A percentile compares a stretch with the other conserved stretches of the same genome.
Conservation (phyloP, 2,888 invertebrate genomes). For the Coleophora deauratella region DNA sequence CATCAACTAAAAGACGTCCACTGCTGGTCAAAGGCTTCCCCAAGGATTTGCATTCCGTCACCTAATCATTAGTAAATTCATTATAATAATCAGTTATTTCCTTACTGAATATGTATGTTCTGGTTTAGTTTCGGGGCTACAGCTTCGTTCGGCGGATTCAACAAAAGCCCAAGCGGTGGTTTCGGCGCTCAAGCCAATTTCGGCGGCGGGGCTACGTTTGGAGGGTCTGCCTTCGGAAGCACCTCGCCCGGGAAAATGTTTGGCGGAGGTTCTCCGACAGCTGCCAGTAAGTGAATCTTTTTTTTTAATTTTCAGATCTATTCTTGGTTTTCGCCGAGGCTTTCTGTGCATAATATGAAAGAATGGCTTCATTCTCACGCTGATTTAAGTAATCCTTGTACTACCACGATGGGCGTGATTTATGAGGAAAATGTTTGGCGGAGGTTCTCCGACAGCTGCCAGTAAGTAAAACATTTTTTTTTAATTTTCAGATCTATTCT, state of each 20-base stretch:
- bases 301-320: neutral
- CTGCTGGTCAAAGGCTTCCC: too few species aligned
- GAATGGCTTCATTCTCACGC: too few species aligned
- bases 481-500: too few species aligned
- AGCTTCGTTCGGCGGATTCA: constrained; percentile 45
- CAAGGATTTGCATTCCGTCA: too few species aligned
- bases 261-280: constrained; percentile 38
- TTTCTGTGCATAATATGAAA: too few species aligned
- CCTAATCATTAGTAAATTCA: too few species aligned
- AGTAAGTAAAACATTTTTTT: constrained; percentile 24
- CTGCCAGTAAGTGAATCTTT: constrained; percentile 30
- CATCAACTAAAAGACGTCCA: too few species aligned
- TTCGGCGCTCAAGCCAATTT: constrained; percentile 64
- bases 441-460: constrained; percentile 34
- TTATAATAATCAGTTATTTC: too few species aligned
- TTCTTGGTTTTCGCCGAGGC: too few species aligned
- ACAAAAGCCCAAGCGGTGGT: constrained; percentile 49
- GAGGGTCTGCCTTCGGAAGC: constrained; percentile 65
- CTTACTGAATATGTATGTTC: neutral
- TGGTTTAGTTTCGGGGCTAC: neutral
- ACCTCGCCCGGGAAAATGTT: constrained; percentile 63
- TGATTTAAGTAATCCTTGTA: too few species aligned
- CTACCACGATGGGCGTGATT: too few species aligned
- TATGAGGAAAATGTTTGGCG: constrained; percentile 55
- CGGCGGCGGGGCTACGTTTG: constrained; percentile 67